phyloP scores from a whole-genome alignment of 2,113 vertebrate species.

The Heterocephalus glaber region DNA sequence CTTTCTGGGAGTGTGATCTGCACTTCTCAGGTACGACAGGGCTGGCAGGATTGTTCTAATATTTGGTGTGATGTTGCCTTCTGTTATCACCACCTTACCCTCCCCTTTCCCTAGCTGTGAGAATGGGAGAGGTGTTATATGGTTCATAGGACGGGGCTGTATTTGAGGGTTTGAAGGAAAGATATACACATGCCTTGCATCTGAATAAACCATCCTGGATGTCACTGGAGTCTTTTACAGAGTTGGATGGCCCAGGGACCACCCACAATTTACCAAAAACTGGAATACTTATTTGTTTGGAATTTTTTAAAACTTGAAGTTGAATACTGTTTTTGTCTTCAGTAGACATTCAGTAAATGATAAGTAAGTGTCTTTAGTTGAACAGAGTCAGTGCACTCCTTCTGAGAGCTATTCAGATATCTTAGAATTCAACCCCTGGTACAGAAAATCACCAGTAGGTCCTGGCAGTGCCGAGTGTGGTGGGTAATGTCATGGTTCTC shows the following conservation, averaged over 20 bases:
- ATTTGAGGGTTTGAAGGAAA: constrained; percentile 65
- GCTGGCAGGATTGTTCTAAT: constrained; percentile 84
- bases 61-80: constrained; percentile 87
- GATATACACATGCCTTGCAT: constrained; percentile 56
- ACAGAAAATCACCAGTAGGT: background rate
- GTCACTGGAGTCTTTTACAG: background rate
- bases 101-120: constrained; percentile 83
- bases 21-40: constrained; percentile 86
- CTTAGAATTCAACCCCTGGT: background rate
- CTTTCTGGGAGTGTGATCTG: constrained; percentile 83
- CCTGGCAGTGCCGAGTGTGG: background rate
- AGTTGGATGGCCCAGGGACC: background rate
- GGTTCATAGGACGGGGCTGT: constrained; percentile 81
- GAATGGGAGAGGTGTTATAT: constrained; percentile 85
- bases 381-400: background rate
- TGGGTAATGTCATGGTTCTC: background rate
- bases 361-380: background rate
- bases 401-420: background rate
- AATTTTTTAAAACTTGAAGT: background rate
- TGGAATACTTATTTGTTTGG: constrained; percentile 1
- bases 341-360: background rate
- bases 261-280: constrained; percentile 5
- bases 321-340: background rate
- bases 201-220: background rate
- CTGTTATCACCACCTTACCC: constrained; percentile 84